Evolutionary conservation across 2,888 invertebrate genomes (phyloP), one percentile per base, ranked within the genome.

Genomic region (Blastobasis adustella): DNA sequence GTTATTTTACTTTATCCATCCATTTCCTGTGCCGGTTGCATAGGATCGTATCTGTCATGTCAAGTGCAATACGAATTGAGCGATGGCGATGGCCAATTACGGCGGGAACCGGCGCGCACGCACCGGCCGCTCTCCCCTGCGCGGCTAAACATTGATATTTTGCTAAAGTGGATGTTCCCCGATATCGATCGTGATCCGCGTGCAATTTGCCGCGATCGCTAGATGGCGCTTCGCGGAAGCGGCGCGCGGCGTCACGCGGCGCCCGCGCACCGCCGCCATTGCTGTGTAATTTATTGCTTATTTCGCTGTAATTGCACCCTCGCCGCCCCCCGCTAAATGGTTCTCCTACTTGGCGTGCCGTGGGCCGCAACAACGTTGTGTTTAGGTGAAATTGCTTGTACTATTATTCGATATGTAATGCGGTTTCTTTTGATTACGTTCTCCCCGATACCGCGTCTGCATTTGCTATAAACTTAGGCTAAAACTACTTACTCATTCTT

Each of bases 171-270:
- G 51, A 52, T 48, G 47, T 41, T 46, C 47, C 54, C 53, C 46
- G 70, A 76, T 75, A 76, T 80, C 72, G 79, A 72, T 82, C 82
- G 82, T 84, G 84, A 71, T 73, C 71, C 67, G 60, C 56, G 62
- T 58, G 81, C 81, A 84, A 85, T 83, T 85, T 85, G 73, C 78
- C 56, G 55, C 66, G 65, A 75, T 72, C 71, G 67, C 72, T 76
- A 69, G 79, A 77, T 79, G 79, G 75, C 71, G 76, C 69, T 86
- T 86, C 86, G 79, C 73, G 79, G 87, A 87, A 87, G 70, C 76
- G 62, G 69, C 61, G 52, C 58, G 58, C 67, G 63, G 63, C 79
- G 73, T 82, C 82, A 83, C 82, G 83, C 75, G 73, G 79, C 76
- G 77, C 76, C 69, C 63, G 75, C 72, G 71, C 76, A 71, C 61